These are phyloP conservation scores for Morpho achilles DNA, from an alignment of 2,888 invertebrate species.

Conservation along the genomic window DNA sequence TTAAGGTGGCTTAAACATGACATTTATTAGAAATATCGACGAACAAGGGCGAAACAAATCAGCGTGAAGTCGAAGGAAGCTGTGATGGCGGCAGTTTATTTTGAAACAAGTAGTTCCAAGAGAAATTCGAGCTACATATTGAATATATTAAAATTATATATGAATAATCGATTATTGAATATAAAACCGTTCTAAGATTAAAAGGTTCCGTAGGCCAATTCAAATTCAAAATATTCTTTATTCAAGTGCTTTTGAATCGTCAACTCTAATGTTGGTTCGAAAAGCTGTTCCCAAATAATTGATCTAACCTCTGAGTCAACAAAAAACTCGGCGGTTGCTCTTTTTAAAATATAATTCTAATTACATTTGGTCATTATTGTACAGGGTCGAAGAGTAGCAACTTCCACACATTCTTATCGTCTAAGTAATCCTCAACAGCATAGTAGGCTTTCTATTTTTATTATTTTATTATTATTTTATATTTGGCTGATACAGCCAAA, in stretches of 20 bases:
- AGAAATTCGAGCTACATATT: conserved; percentile 8
- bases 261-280: no score
- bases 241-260: no score
- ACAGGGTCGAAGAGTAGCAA: no score
- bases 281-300: no score
- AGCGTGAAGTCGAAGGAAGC: conserved; percentile 26
- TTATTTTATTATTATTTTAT: no score
- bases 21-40: conserved; percentile 26
- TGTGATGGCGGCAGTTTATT: conserved; percentile 23
- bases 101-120: conserved; percentile 21
- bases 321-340: background rate
- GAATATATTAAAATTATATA: conserved; percentile 23
- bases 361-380: no score
- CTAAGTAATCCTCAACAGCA: no score
- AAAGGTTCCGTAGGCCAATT: background rate
- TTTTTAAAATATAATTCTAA: background rate
- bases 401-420: no score
- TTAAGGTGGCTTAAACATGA: conserved; percentile 21
- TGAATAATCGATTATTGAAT: conserved; percentile 6
- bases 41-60: conserved; percentile 24
- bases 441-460: background rate
- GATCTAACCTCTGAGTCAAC: no score
- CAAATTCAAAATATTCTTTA: background rate
- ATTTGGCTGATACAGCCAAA: no score
- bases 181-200: background rate